Percentiles rank a stretch among this genome's conserved stretches.
Conservation (phyloP, 2,888 invertebrate species). For the Drosophila incognita region DNA sequence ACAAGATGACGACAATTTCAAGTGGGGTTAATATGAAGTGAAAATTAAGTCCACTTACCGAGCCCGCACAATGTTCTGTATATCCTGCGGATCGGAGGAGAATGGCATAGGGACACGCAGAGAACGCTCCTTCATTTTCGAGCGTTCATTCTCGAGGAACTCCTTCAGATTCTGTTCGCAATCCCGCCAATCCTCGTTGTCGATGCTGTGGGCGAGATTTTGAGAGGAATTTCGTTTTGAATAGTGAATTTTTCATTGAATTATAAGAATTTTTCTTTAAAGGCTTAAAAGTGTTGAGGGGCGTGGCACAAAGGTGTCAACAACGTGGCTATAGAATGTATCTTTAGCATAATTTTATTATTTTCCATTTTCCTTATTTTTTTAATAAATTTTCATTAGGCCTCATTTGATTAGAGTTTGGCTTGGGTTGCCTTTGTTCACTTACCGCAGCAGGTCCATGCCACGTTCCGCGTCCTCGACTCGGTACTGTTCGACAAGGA, state of each 20-base stretch:
- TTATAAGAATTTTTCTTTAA: neutral
- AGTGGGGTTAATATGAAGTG: neutral
- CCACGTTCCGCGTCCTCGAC: slow-evolving; percentile 82
- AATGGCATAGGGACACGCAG: slow-evolving; percentile 72
- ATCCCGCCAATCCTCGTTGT: slow-evolving; percentile 82
- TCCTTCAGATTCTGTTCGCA: slow-evolving; percentile 83
- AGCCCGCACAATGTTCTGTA: slow-evolving; percentile 81
- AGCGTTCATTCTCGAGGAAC: slow-evolving; percentile 82
- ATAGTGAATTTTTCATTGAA: slow-evolving; percentile 21
- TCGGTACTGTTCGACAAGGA: slow-evolving; percentile 79
- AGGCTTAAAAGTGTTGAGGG: neutral
- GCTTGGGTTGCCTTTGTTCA: slow-evolving; percentile 3
- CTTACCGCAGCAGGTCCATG: slow-evolving; percentile 83
- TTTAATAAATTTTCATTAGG: slow-evolving; percentile 48
- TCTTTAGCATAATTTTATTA: slow-evolving; percentile 12
- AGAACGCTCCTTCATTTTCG: slow-evolving; percentile 82
- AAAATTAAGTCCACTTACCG: slow-evolving; percentile 72
- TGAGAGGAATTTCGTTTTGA: neutral
- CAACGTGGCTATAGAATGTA: slow-evolving; percentile 5
- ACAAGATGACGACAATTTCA: neutral
- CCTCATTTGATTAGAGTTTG: slow-evolving; percentile 9
- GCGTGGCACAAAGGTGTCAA: neutral
- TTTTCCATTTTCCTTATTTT: neutral
- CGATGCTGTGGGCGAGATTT: slow-evolving; percentile 68
- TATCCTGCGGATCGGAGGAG: slow-evolving; percentile 81